Conservation (phyloP, 2,888 invertebrate genomes). For the Dolichopus griseipennis region DNA sequence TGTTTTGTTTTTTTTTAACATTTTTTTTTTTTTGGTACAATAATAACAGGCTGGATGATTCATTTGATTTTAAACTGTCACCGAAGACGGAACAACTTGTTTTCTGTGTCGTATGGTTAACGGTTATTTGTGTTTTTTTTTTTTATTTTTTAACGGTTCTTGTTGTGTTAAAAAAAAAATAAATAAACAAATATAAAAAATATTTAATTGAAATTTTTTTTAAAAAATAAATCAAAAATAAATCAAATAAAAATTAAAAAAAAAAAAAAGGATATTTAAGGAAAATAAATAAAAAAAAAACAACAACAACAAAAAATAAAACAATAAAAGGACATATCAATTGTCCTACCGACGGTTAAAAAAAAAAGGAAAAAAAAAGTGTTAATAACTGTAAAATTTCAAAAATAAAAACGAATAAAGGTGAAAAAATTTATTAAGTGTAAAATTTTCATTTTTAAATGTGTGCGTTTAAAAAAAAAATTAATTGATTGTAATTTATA, state of each 20-base stretch:
- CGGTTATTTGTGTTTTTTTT: not conserved
- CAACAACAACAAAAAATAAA: not conserved
- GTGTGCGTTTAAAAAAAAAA: no score
- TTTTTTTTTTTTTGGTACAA: not conserved
- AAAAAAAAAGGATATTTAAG: not conserved
- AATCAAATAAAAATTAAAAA: not conserved
- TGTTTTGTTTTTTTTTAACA: no score
- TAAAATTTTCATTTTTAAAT: not conserved
- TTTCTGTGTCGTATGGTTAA: slow-evolving; percentile 9
- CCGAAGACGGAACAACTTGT: slow-evolving; percentile 32
- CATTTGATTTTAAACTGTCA: slow-evolving; percentile 45
- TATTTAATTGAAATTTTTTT: no score
- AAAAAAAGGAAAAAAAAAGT: not conserved
- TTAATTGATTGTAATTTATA: no score
- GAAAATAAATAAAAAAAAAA: not conserved
- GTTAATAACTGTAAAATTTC: not conserved
- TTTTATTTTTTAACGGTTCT: not conserved
- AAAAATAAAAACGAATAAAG: not conserved
- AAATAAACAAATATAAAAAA: no score
- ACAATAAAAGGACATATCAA: not conserved
- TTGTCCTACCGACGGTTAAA: not conserved
- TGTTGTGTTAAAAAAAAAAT: no score
- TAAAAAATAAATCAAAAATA: not conserved
- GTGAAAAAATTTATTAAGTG: not conserved
- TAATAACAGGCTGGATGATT: slow-evolving; percentile 24